phyloP scores from a whole-genome alignment of 2,888 invertebrate species.

The Pseudolycoriella hygida region DNA sequence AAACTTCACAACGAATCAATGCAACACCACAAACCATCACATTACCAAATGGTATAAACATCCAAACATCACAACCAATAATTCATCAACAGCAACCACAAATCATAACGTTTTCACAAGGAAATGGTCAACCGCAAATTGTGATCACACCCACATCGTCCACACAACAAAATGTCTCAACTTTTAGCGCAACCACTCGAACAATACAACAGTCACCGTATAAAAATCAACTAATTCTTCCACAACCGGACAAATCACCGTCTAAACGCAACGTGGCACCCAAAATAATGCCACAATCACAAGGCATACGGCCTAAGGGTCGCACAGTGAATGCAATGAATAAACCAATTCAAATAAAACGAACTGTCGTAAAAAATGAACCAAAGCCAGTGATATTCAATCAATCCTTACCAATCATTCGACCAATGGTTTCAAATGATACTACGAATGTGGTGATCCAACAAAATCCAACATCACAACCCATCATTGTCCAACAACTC shows the following conservation, averaged over 20 bases:
- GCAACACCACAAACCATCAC: conserved; percentile 4
- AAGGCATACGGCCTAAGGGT: conserved; percentile 8
- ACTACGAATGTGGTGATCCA: conserved; percentile 36
- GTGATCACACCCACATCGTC: conserved; percentile 4
- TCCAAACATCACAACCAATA: conserved; percentile 9
- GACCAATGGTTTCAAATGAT: conserved; percentile 21
- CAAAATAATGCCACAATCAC: conserved; percentile 6
- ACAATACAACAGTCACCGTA: conserved; percentile 24
- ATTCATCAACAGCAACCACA: conserved; percentile 9
- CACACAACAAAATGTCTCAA: conserved; percentile 24
- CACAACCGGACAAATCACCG: conserved; percentile 30
- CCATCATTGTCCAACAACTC: conserved; percentile 52
- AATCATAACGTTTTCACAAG: conserved; percentile 5
- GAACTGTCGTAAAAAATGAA: conserved; percentile 13
- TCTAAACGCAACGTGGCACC: conserved; percentile 32
- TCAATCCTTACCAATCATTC: conserved; percentile 13
- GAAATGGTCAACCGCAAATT: conserved; percentile 8
- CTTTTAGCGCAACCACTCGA: conserved; percentile 16
- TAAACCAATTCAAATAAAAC: conserved; percentile 16
- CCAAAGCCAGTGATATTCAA: conserved; percentile 35
- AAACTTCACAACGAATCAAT: neutral
- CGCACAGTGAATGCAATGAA: conserved; percentile 14
- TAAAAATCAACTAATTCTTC: conserved; percentile 32
- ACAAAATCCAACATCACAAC: conserved; percentile 36
- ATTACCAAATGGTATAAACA: conserved; percentile 2